These are phyloP conservation scores for Phymastichus coffea DNA, from an alignment of 1,140 invertebrate species.

Conservation along the genomic window DNA sequence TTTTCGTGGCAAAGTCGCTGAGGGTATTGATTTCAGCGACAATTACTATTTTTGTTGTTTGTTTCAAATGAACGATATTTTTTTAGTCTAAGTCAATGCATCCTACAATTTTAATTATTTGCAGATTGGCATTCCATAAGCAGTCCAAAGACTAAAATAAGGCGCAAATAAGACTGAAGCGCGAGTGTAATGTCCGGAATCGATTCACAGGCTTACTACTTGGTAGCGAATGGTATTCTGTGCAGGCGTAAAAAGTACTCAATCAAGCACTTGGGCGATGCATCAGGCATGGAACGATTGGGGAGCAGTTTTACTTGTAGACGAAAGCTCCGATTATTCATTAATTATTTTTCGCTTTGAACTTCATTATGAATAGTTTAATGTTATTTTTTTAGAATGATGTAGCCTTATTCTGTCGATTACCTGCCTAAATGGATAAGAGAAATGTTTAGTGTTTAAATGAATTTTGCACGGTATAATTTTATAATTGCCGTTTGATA, in stretches of 20 bases:
- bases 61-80: not conserved
- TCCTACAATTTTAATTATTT: slow-evolving; percentile 2
- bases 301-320: slow-evolving; percentile 70
- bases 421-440: slow-evolving; percentile 50
- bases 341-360: not conserved
- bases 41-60: slow-evolving; percentile 59
- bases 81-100: not conserved
- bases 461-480: not conserved
- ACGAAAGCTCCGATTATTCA: slow-evolving; percentile 59
- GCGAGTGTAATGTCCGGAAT: slow-evolving; percentile 67
- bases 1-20: slow-evolving; percentile 79
- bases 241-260: slow-evolving; percentile 70
- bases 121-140: slow-evolving; percentile 78
- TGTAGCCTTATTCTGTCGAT: not conserved
- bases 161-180: slow-evolving; percentile 66
- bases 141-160: slow-evolving; percentile 69
- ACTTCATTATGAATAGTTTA: not conserved
- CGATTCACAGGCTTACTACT: slow-evolving; percentile 50
- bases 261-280: slow-evolving; percentile 69
- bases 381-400: slow-evolving; percentile 29
- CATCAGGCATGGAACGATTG: slow-evolving; percentile 72
- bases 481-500: not conserved
- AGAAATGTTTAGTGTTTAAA: slow-evolving; percentile 38
- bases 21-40: slow-evolving; percentile 84
- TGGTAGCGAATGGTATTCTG: slow-evolving; percentile 74